phyloP scores from a whole-genome alignment of 2,888 invertebrate genomes.

The Diplolepis rosae region DNA sequence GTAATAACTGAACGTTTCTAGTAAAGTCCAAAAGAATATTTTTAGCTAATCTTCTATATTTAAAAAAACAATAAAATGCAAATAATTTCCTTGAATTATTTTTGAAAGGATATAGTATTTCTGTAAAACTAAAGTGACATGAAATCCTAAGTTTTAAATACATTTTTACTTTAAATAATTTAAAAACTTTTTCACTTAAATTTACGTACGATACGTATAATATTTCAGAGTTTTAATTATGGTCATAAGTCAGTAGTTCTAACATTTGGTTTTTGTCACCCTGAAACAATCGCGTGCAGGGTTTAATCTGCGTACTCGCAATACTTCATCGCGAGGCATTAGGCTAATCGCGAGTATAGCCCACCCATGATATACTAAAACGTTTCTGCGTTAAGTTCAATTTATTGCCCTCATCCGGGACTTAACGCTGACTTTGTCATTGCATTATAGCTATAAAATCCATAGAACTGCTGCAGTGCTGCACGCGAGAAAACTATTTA shows the following conservation, averaged over 20 bases:
- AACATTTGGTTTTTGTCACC: background rate
- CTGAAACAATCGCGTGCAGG: conserved; percentile 9
- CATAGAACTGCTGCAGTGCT: conserved; percentile 2
- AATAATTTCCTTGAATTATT: too few species aligned
- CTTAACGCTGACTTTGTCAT: conserved; percentile 30
- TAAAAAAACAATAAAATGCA: too few species aligned
- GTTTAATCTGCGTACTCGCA: conserved; percentile 24
- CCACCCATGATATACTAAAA: conserved; percentile 29
- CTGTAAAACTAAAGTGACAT: too few species aligned
- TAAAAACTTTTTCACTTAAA: too few species aligned
- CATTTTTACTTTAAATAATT: too few species aligned
- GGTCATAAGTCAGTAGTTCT: background rate
- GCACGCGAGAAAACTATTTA: conserved; percentile 30
- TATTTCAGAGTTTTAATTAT: background rate
- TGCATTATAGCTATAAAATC: conserved; percentile 22
- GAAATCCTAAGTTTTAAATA: too few species aligned
- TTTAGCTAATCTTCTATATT: too few species aligned
- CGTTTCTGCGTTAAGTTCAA: conserved; percentile 29
- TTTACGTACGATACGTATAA: too few species aligned
- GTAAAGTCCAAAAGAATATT: too few species aligned
- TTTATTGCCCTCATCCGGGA: conserved; percentile 30
- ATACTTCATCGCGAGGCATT: conserved; percentile 29
- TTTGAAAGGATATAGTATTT: too few species aligned
- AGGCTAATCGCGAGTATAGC: conserved; percentile 25
- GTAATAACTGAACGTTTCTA: too few species aligned